phyloP scores from a whole-genome alignment of 2,888 invertebrate genomes.

The Tridacna gigas region DNA sequence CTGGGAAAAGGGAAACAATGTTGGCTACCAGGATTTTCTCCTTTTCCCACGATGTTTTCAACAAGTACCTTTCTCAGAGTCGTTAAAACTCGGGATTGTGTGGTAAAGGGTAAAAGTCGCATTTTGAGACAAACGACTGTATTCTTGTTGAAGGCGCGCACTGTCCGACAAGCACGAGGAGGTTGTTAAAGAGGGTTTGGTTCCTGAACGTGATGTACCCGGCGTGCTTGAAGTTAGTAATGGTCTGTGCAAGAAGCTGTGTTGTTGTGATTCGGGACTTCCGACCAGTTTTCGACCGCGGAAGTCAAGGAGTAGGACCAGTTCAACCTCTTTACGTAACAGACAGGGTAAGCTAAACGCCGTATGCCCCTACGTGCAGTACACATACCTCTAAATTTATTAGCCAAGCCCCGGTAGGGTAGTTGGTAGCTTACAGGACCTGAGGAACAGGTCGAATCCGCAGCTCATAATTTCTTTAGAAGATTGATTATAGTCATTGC shows the following conservation, averaged over 20 bases:
- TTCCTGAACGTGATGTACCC: neutral
- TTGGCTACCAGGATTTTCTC: no score
- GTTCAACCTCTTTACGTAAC: neutral
- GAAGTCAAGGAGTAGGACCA: neutral
- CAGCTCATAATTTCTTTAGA: no score
- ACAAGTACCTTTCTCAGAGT: neutral
- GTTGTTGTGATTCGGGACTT: slow-evolving; percentile 15
- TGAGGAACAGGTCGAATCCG: no score
- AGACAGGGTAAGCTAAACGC: neutral
- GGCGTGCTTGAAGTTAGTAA: slow-evolving; percentile 17
- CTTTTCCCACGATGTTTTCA: no score
- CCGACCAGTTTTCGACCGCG: neutral
- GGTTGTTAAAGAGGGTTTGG: slow-evolving; percentile 10
- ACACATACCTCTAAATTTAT: no score
- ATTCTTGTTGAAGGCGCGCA: neutral
- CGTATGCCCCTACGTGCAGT: no score
- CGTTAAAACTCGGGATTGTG: neutral
- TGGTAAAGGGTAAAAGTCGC: neutral
- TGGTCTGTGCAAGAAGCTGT: neutral
- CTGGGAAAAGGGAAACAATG: no score
- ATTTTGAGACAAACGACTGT: neutral
- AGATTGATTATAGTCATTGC: no score
- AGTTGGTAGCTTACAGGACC: no score
- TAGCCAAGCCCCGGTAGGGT: no score
- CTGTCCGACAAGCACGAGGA: slow-evolving; percentile 15